Evolutionary conservation across 2,797 vertebrate genomes (phyloP).

Genomic region (Paratrypauchen microcephalus): DNA sequence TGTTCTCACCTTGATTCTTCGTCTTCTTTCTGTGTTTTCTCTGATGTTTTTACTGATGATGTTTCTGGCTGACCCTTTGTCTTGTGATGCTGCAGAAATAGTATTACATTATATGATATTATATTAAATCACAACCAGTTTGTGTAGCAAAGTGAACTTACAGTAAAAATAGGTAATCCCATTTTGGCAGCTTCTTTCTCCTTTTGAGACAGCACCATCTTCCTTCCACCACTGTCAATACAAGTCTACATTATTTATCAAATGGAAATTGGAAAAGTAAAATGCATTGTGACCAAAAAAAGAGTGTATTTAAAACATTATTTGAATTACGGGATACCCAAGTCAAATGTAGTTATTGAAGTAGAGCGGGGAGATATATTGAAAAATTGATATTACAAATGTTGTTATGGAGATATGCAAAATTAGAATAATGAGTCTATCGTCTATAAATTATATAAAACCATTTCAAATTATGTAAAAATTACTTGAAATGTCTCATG

Average conservation of each 20-base stretch:
- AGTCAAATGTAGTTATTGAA: too few relatives aligned
- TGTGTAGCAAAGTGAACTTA: slow-evolving; percentile 49
- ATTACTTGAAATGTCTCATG: too few relatives aligned
- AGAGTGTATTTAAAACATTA: too few relatives aligned
- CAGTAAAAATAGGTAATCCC: slow-evolving; percentile 91
- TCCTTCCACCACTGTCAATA: slow-evolving; percentile 76
- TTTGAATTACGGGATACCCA: too few relatives aligned
- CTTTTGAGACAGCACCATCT: slow-evolving; percentile 86
- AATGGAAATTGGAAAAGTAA: background rate
- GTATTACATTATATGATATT: slow-evolving; percentile 8
- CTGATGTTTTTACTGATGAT: slow-evolving; percentile 33
- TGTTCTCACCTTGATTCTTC: slow-evolving; percentile 54
- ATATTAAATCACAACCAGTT: background rate
- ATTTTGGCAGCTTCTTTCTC: slow-evolving; percentile 92
- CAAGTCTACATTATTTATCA: background rate
- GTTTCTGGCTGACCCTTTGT: slow-evolving; percentile 56
- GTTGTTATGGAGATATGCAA: too few relatives aligned
- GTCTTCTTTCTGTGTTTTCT: slow-evolving; percentile 36
- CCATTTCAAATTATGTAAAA: too few relatives aligned
- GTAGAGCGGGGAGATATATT: too few relatives aligned
- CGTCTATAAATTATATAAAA: too few relatives aligned
- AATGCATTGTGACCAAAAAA: background rate
- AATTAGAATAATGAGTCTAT: too few relatives aligned
- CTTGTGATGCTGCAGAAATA: slow-evolving; percentile 72
- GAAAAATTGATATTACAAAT: too few relatives aligned